Conservation (phyloP, 64 coral and sea anemone genomes). For the Dendronephthya gigantea region DNA sequence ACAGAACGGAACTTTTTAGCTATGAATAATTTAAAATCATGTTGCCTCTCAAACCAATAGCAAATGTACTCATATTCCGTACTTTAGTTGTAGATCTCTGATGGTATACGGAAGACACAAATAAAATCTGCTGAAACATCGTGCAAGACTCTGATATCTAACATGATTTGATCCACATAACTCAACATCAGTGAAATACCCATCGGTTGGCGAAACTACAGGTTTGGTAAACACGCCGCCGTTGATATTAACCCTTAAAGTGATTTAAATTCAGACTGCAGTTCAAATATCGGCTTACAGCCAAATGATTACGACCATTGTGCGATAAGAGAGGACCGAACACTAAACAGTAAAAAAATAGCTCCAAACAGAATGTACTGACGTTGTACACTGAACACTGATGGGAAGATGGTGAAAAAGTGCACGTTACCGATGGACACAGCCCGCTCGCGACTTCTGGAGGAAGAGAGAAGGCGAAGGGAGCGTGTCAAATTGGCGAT, state of each 20-base stretch:
- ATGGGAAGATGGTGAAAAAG: background rate
- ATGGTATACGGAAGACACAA: no score
- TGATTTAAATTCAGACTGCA: background rate
- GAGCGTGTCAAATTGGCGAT: slow-evolving; percentile 73
- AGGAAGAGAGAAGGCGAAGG: background rate
- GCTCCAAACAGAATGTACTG: background rate
- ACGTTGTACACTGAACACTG: background rate
- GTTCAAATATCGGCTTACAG: background rate
- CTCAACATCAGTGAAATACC: no score
- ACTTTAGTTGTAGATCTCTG: no score
- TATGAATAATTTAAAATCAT: background rate
- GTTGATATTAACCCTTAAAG: background rate
- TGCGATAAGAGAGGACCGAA: background rate
- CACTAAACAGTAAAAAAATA: background rate
- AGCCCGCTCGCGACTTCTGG: background rate
- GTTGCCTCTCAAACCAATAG: background rate
- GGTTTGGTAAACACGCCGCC: background rate
- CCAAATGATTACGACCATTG: background rate
- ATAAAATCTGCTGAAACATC: no score
- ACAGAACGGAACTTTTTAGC: background rate
- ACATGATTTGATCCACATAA: no score
- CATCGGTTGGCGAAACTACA: background rate
- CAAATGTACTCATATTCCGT: background rate
- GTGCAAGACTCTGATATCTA: no score
- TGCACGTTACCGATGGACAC: background rate